phyloP scores from a whole-genome alignment of 2,797 vertebrate genomes.

The Odontamblyopus rebecca region DNA sequence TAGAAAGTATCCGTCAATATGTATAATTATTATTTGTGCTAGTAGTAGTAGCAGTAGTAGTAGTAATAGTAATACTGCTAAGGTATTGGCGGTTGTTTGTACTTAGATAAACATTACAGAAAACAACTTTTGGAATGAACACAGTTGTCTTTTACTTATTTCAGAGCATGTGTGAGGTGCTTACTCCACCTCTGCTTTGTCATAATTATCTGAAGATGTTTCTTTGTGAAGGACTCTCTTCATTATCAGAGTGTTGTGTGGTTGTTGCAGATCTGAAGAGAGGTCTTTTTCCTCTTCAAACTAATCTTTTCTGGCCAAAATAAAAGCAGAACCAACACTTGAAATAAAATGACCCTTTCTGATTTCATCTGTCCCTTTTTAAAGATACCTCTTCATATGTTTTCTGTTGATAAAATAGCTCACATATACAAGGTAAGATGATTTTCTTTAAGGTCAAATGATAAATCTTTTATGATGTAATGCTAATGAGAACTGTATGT shows the following conservation, averaged over 20 bases:
- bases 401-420: conserved; percentile 20
- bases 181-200: background rate
- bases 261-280: conserved; percentile 14
- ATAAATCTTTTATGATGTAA: background rate
- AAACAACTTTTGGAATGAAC: background rate
- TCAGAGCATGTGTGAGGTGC: background rate
- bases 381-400: conserved; percentile 26
- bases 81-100: background rate
- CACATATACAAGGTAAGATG: conserved; percentile 4
- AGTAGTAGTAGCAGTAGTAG: background rate
- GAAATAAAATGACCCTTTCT: conserved; percentile 35
- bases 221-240: conserved; percentile 16
- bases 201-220: conserved; percentile 26
- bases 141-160: background rate
- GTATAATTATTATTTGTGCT: background rate
- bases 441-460: conserved; percentile 2
- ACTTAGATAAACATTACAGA: background rate
- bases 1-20: background rate
- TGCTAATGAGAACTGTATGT: background rate
- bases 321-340: conserved; percentile 25
- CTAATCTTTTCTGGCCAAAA: conserved; percentile 21
- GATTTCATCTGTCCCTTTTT: conserved; percentile 17
- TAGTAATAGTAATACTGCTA: background rate
- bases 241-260: conserved; percentile 19
- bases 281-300: conserved; percentile 25